Base-by-base conservation (phyloP, 2,888 invertebrate genomes). In the Julus scandinavius region DNA sequence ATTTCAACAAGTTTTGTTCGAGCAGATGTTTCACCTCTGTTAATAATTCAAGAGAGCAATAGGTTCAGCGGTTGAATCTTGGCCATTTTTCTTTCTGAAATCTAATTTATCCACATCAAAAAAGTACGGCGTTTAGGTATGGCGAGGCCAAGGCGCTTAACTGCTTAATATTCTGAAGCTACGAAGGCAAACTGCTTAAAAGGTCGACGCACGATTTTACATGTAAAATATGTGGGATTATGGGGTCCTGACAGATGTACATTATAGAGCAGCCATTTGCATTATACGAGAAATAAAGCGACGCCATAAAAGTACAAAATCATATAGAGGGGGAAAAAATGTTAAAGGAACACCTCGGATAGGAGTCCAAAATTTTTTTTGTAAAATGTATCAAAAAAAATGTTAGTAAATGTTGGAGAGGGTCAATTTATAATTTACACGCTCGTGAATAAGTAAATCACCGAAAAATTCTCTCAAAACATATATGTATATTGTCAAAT, bases 201-300 rank as follows among this genome's bases (percentile, higher is more conserved):
- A 63, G 63, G 63, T 63, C 63, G 63, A 63, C n/a, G 63, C 63
- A 63, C 63, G 63, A 63, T 63, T 63, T 63, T n/a, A 63, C 17
- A 63, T 13, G n/a, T 63, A 63, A 63, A 63, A n/a, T n/a, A 13
- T 63, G n/a, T 17, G 63, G 63, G 63, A 63, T 63, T 63, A 63
- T 63, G 63, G 63, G 63, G 63, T 63, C 63, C 17, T 63, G 63
- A 63, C 63, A 63, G 63, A 63, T 2, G n/a, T 63, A 63, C 63
- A 63, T 63, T n/a, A n/a, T n/a, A 63, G 63, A n/a, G 20, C 63
- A 63, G 63, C 63, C n/a, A 63, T 63, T 63, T 63, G n/a, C n/a
- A 63, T 63, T n/a, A 63, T 63, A 5, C 7, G 54, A 2, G 54
- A 15, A 54, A 54, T 54, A 15, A 54, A 54, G 54, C 7, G 15